Evolutionary conservation across 2,797 vertebrate genomes (phyloP).

Genomic region (Hydrolagus colliei): DNA sequence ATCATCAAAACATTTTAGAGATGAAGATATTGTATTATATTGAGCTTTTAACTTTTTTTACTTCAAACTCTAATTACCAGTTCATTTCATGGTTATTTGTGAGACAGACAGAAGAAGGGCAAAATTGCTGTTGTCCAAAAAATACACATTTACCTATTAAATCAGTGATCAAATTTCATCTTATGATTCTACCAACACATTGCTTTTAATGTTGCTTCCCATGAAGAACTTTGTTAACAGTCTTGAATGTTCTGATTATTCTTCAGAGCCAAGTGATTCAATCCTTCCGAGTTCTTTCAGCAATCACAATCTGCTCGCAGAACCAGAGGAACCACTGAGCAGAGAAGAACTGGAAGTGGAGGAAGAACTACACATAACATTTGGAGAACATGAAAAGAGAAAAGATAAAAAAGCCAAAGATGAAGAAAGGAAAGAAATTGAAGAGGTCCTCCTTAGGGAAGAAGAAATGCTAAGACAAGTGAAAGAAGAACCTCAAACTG

Average conservation of each 20-base stretch:
- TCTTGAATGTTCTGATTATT: conserved; percentile 75
- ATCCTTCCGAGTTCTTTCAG: neutral
- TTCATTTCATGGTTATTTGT: too few relatives aligned
- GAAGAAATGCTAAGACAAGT: conserved; percentile 30
- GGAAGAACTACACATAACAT: conserved; percentile 41
- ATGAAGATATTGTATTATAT: too few relatives aligned
- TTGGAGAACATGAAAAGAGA: conserved; percentile 42
- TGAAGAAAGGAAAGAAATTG: conserved; percentile 34
- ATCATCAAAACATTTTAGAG: too few relatives aligned
- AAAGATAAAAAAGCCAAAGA: conserved; percentile 45
- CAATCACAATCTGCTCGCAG: conserved; percentile 25
- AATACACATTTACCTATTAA: too few relatives aligned
- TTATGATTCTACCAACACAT: too few relatives aligned
- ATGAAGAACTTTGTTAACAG: conserved; percentile 45
- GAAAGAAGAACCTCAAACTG: conserved; percentile 45
- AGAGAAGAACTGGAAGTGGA: conserved; percentile 40
- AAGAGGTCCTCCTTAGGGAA: conserved; percentile 35
- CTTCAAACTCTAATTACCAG: too few relatives aligned
- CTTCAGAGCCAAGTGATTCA: conserved; percentile 56
- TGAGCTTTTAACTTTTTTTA: too few relatives aligned
- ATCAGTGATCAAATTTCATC: too few relatives aligned
- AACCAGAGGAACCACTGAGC: conserved; percentile 50
- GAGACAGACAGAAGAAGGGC: too few relatives aligned
- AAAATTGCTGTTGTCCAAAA: too few relatives aligned
- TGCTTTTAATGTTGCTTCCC: neutral